Base-by-base conservation (phyloP, 2,888 invertebrate species). In the Netelia melanura region DNA sequence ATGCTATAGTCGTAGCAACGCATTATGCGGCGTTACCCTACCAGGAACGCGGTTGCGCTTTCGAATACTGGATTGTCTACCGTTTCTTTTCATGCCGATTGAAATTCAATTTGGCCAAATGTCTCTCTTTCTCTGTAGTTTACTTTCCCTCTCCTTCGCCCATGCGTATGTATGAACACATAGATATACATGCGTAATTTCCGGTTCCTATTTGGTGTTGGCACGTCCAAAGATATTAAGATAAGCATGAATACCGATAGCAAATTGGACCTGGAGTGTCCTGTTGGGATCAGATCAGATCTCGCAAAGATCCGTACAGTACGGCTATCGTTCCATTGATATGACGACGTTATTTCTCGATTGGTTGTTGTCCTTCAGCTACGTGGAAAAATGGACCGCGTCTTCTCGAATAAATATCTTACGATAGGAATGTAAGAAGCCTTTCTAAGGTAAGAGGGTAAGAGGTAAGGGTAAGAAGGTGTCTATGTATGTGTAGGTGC, bases 121-220 rank as follows among this genome's bases (percentile, higher is more conserved):
- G 67, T 76, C 76, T 56, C 48, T 21, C 52, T 61, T 48, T 77
- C 48, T 54, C 62, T 25, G 54, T 23, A 52, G 61, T 61, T 10
- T 52, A 65, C 25, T 30, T n/a, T 56, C 54, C n/a, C 76, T 5
- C 44, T 30, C 54, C 56, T 11, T 64, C 54, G 21, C 2, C 23
- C 38, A 23, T 21, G 61, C 38, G 30, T 84, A 84, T 86, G 82
- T 88, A 64, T 58, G 86, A 86, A 86, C 81, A 88, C 88, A 89
- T 88, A 88, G 86, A 87, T 87, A 87, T 91, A 91, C 90, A 91
- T 91, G 65, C 65, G 67, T 72, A 85, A 85, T 79, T 82, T 75
- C 30, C 78, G 74, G 61, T 71, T 75, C 44, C 75, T 65, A 65
- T 74, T 78, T 75, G 79, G 67, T 52, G 44, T 43, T 64, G 56